Evolutionary conservation across 1,140 invertebrate genomes (phyloP), one percentile per base, ranked within the genome.

Genomic region (Pogonus chalceus): DNA sequence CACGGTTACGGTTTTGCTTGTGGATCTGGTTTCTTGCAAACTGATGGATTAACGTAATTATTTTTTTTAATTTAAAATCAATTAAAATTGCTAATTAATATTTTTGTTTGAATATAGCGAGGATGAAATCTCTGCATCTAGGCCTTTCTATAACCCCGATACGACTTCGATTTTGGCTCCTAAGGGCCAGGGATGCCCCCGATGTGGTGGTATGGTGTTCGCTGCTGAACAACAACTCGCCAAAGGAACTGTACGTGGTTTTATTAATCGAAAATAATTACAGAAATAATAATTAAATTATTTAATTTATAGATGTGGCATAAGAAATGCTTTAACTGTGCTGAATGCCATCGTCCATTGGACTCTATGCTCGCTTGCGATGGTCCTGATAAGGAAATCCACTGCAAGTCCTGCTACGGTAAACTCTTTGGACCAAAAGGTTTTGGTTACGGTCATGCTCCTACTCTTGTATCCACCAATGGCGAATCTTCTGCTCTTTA

Each of bases 1-100:
- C 91, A 94, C 69, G 91, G 91, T 54, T 95, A 92, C 65, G 96
- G 92, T 51, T 96, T 95, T 65, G 93, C 92, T 58, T 91, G 88
- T 62, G 94, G 93, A 35, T 93, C 92, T 59, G 92, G 93, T 56
- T 92, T 94, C 72, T 77, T 97, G 55, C 88, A 91, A 68, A 91
- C 88, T 54, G 89, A 92, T 66, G 87, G 88, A 49, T 75, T 91
- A 56, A 84, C 82, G 87, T 90, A 73, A 83, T 83, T 82, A 56
- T 39, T 7, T 53, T 16, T 46, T 24, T 2, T 14, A 23, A 9
- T 10, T 37, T 48, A 51, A 14, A 35, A 26, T 51, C 21, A 21
- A 31, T 24, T 2, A 23, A 18, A 46, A 20, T 21, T 22, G 37
- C 2, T 56, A 35, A 31, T 43, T 56, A 39, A 48, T 37, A 55